Base-by-base conservation (phyloP, 1,140 invertebrate species). In the Carcinoscorpius rotundicauda region DNA sequence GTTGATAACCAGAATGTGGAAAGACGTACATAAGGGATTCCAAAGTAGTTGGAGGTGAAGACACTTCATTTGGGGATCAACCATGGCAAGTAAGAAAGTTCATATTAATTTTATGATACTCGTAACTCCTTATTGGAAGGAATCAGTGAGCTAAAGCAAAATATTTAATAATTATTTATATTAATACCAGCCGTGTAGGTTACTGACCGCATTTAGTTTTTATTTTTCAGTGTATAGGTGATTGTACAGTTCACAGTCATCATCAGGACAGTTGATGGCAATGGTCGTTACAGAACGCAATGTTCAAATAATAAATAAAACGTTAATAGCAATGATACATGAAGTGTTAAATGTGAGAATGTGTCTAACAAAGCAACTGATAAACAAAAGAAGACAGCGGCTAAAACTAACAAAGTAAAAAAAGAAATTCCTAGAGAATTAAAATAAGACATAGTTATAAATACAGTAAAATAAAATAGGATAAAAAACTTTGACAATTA, bases 31-130 rank as follows among this genome's bases (percentile, higher is more conserved):
- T 70, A 52, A 65, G 73, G 61, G 65, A 64, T 11, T 66, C 71
- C 6, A 74, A 74, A 65, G 72, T 74, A 11, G 72, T 74, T 51
- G 73, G 73, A 11, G 73, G 73, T 10, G 71, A 68, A 57, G 66
- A 72, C 63, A 70, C 73, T 5, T 67, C 69, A 55, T 74, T 71
- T 50, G 73, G 72, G 8, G 67, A 71, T 56, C 67, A 70, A 51
- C 73, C 73, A 9, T 74, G 73, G 73, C 73, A 74, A 49, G 68
- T 69, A 65, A 62, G 49, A 51, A 8, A 10, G 55, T 10, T 57
- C 11, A 57, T 3, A 10, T 29, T 29, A 29, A 29, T 1, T 57
- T 57, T 57, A 57, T 57, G 11, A 10, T 10, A 10, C 11, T 11
- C 11, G 55, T 57, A 10, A 3, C 10, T 57, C 55, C 11, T 10